Evolutionary conservation across 2,113 vertebrate species (phyloP).

Genomic region (Anolis sagrei): DNA sequence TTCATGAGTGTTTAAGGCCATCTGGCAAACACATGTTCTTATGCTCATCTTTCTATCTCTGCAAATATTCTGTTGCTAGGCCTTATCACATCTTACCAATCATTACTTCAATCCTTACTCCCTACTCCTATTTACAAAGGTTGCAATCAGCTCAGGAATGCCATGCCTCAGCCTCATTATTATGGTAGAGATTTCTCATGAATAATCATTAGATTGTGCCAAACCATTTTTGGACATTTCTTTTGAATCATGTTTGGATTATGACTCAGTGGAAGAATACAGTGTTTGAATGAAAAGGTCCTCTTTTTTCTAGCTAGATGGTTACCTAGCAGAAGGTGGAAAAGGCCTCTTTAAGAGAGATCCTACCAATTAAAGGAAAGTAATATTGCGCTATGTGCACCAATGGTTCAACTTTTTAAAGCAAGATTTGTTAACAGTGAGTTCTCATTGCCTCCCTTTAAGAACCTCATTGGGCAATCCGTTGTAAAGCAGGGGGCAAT

Average conservation of each 20-base stretch:
- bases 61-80: neutral
- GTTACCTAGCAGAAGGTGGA: neutral
- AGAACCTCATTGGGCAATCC: neutral
- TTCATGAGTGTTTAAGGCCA: neutral
- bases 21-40: slow-evolving; percentile 15
- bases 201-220: neutral
- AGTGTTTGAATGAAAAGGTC: neutral
- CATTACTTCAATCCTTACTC: neutral
- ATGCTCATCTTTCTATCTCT: neutral
- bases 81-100: neutral
- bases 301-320: no score
- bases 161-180: neutral
- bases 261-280: neutral
- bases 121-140: neutral
- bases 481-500: neutral
- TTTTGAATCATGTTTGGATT: neutral
- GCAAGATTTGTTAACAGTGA: no score
- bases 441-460: neutral
- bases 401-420: no score
- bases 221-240: no score
- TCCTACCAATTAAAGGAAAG: neutral
- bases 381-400: no score
- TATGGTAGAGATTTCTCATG: neutral
- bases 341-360: neutral
- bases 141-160: neutral